Evolutionary conservation across 2,113 vertebrate genomes (phyloP).

Genomic region (Halichoerus grypus): DNA sequence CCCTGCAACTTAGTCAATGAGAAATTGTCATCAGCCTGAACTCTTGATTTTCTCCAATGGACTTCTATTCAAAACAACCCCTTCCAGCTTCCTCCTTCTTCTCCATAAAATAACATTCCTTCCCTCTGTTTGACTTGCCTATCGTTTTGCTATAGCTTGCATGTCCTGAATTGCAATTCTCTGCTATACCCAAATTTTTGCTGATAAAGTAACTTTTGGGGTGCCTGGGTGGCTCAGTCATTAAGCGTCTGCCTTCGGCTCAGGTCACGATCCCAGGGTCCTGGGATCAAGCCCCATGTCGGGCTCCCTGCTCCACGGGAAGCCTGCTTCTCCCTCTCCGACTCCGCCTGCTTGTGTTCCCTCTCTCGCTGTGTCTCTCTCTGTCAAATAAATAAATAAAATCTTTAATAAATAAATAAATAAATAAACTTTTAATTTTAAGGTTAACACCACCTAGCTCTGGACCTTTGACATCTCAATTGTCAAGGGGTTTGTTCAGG

Average conservation of each 20-base stretch:
- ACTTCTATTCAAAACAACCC: not conserved
- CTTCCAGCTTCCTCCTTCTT: not conserved
- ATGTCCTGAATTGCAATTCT: not conserved
- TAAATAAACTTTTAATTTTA: not conserved
- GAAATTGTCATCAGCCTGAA: not conserved
- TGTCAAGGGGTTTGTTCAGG: not conserved
- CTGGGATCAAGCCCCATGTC: too few relatives aligned
- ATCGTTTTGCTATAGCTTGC: not conserved
- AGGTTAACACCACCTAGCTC: not conserved
- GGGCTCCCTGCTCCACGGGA: too few relatives aligned
- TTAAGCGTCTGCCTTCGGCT: too few relatives aligned
- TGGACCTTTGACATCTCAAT: not conserved
- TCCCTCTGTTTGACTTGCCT: not conserved
- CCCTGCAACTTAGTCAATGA: not conserved
- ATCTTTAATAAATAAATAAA: too few relatives aligned
- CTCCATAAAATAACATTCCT: not conserved
- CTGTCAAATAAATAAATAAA: too few relatives aligned
- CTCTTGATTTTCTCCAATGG: not conserved
- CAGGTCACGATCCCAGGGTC: too few relatives aligned
- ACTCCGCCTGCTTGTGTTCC: too few relatives aligned
- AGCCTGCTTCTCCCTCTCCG: too few relatives aligned
- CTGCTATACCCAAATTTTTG: not conserved
- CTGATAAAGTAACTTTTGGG: not conserved
- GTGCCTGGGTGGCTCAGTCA: too few relatives aligned
- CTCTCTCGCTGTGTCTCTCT: too few relatives aligned